These are phyloP conservation scores for Brachionus rotundiformis DNA, from an alignment of 1,140 invertebrate genomes.

Conservation along the genomic window DNA sequence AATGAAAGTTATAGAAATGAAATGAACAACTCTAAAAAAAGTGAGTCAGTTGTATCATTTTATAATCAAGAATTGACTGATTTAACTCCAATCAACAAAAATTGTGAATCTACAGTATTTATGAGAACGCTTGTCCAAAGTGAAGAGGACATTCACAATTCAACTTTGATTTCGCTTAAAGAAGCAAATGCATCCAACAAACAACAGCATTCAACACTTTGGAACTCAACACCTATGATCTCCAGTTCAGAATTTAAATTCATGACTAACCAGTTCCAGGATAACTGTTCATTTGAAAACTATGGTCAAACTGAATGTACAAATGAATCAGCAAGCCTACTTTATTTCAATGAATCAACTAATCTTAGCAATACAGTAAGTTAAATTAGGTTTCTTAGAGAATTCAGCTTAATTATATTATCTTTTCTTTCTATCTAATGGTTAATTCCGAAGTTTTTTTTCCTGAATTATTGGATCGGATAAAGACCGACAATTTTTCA, in stretches of 20 bases:
- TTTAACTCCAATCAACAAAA: constrained; percentile 17
- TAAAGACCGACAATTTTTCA: too few relatives aligned
- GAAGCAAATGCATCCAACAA: neutral
- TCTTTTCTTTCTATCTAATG: too few relatives aligned
- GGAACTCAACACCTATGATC: constrained; percentile 16
- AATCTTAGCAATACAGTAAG: constrained; percentile 7
- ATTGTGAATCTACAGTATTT: neutral
- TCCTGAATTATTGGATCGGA: too few relatives aligned
- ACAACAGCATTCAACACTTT: neutral
- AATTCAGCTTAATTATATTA: too few relatives aligned
- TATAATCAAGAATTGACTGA: constrained; percentile 13
- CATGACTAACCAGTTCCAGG: neutral
- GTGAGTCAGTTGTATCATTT: constrained; percentile 5
- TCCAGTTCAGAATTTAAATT: constrained; percentile 7
- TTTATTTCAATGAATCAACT: constrained; percentile 34
- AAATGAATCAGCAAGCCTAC: constrained; percentile 1
- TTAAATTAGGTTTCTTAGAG: too few relatives aligned
- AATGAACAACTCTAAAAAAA: neutral
- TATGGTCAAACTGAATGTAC: neutral
- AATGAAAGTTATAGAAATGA: neutral
- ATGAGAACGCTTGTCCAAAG: neutral
- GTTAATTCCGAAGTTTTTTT: neutral
- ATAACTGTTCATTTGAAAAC: constrained; percentile 22
- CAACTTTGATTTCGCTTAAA: constrained; percentile 13
- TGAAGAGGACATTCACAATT: neutral